Percentiles rank a stretch among this genome's conserved stretches.
phyloP scores from a whole-genome alignment of 2,113 vertebrate species.

The Strigops habroptila region DNA sequence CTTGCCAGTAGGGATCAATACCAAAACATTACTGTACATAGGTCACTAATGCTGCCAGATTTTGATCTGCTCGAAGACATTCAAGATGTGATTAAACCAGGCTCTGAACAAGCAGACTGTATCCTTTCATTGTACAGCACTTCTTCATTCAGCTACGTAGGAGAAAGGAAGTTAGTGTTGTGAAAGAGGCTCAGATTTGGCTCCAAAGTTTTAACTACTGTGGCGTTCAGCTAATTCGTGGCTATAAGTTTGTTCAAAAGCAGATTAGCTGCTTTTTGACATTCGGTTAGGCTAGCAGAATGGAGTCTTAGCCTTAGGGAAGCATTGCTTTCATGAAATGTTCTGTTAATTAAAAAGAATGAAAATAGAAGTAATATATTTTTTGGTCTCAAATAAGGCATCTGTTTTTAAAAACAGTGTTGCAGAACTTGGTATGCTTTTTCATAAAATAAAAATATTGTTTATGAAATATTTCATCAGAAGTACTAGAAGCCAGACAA shows the following conservation, averaged over 20 bases:
- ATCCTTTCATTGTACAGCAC: conserved; percentile 76
- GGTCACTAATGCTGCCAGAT: conserved; percentile 86
- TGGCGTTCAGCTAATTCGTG: neutral
- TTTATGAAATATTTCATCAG: neutral
- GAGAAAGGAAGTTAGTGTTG: neutral
- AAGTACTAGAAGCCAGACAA: neutral
- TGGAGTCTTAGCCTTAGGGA: neutral
- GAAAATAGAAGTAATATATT: neutral
- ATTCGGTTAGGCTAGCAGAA: neutral
- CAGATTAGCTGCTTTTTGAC: neutral
- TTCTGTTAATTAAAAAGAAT: neutral
- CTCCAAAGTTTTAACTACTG: neutral
- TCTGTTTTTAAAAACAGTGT: neutral
- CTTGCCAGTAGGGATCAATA: conserved; percentile 83
- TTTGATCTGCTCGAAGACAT: conserved; percentile 91
- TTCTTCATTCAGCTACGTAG: neutral
- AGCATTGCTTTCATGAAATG: neutral
- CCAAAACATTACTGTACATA: conserved; percentile 85
- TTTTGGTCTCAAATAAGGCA: neutral
- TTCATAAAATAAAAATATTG: neutral
- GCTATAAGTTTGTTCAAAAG: neutral
- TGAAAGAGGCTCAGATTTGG: neutral
- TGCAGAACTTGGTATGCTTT: neutral
- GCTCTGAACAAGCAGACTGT: conserved; percentile 88
- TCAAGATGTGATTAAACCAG: conserved; percentile 77